Evolutionary conservation across 2,888 invertebrate species (phyloP).

Genomic region (Perizoma flavofasciatum): DNA sequence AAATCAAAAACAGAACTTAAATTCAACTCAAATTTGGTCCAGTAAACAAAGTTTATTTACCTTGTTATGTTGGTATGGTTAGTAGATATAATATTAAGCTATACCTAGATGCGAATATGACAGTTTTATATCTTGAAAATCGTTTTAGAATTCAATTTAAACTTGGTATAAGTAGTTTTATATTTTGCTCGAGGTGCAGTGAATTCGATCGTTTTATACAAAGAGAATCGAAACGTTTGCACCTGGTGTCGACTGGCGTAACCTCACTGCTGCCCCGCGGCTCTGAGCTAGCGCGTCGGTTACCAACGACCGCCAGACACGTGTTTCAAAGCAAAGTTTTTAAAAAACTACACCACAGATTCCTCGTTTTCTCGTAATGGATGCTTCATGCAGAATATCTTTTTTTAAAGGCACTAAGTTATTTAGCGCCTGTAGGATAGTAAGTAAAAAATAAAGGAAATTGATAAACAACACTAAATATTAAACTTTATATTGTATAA

Average conservation of each 20-base stretch:
- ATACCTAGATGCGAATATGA: too few relatives aligned
- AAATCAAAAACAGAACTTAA: slow-evolving; percentile 9
- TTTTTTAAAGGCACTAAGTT: slow-evolving; percentile 15
- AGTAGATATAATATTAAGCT: too few relatives aligned
- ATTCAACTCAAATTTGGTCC: background rate
- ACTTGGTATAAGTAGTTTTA: slow-evolving; percentile 23
- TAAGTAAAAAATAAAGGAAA: background rate
- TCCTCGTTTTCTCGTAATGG: slow-evolving; percentile 41
- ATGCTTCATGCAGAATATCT: slow-evolving; percentile 44
- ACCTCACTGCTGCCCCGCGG: slow-evolving; percentile 25
- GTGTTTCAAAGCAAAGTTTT: slow-evolving; percentile 40
- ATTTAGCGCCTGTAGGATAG: background rate
- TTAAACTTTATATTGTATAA: too few relatives aligned
- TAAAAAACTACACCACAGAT: slow-evolving; percentile 34
- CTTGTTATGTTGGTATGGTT: too few relatives aligned
- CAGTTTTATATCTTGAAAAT: slow-evolving; percentile 7
- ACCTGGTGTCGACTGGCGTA: slow-evolving; percentile 49
- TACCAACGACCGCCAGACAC: slow-evolving; percentile 32
- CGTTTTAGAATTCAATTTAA: slow-evolving; percentile 31
- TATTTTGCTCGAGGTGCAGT: slow-evolving; percentile 31
- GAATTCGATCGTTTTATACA: slow-evolving; percentile 39
- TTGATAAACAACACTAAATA: background rate
- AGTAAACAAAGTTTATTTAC: slow-evolving; percentile 2
- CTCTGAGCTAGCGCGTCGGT: slow-evolving; percentile 23
- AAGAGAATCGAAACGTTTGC: slow-evolving; percentile 55